Evolutionary conservation across 2,797 vertebrate species (phyloP).

Genomic region (Cuniculus paca): DNA sequence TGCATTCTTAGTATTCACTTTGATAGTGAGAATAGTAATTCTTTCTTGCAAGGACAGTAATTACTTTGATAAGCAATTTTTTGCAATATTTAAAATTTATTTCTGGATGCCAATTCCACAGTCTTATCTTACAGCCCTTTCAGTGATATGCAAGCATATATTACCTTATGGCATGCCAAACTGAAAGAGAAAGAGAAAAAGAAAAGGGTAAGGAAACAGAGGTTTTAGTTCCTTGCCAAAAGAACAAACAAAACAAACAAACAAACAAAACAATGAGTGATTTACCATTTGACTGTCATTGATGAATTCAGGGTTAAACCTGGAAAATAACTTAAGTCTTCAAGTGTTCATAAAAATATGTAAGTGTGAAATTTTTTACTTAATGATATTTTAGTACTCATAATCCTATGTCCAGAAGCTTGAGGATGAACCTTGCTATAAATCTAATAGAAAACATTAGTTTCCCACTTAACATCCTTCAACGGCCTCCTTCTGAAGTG

Average conservation of each 20-base stretch:
- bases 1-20: not conserved
- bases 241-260: too few relatives aligned
- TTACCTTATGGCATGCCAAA: not conserved
- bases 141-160: not conserved
- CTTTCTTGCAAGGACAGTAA: not conserved
- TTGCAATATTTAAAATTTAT: not conserved
- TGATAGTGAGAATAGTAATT: not conserved
- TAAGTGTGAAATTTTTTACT: not conserved
- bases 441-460: not conserved
- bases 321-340: not conserved
- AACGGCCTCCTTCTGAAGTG: not conserved
- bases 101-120: not conserved
- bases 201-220: not conserved
- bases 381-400: not conserved
- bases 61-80: not conserved
- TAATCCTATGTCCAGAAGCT: not conserved
- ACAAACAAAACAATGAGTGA: not conserved
- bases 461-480: not conserved
- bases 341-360: not conserved
- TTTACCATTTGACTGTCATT: not conserved
- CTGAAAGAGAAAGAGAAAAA: not conserved
- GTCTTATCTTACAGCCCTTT: not conserved
- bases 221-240: not conserved
- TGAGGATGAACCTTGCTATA: not conserved
- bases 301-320: not conserved